A percentile compares a stretch with the other conserved stretches of the same genome.
These are phyloP conservation scores for Drosophila algonquin DNA, from an alignment of 2,888 invertebrate species.

Conservation along the genomic window DNA sequence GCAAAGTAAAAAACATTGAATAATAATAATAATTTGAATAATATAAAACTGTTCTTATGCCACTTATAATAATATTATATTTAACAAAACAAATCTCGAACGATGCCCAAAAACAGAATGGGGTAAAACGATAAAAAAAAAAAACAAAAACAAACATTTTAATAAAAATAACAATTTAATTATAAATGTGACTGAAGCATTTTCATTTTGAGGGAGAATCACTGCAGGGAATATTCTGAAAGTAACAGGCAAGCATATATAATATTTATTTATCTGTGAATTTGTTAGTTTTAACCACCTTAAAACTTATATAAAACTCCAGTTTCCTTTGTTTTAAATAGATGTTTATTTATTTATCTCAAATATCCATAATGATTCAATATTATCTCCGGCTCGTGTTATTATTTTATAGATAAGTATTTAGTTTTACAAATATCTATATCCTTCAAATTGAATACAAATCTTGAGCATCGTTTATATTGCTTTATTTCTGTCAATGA, in stretches of 20 bases:
- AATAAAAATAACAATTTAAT: slow-evolving; percentile 67
- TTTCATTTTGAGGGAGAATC: background rate
- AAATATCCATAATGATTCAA: slow-evolving; percentile 31
- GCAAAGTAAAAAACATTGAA: background rate
- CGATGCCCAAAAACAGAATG: slow-evolving; percentile 21
- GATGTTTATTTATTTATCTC: slow-evolving; percentile 64
- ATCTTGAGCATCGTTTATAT: slow-evolving; percentile 48
- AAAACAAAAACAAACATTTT: slow-evolving; percentile 51
- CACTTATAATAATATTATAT: slow-evolving; percentile 25
- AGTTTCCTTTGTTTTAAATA: slow-evolving; percentile 35
- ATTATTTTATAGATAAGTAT: slow-evolving; percentile 20
- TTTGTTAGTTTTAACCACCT: background rate
- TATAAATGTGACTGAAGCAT: slow-evolving; percentile 13
- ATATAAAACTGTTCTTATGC: slow-evolving; percentile 28
- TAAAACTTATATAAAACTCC: background rate
- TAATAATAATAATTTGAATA: background rate
- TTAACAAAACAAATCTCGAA: slow-evolving; percentile 25
- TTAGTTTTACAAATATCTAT: slow-evolving; percentile 15
- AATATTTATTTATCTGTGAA: too few relatives aligned
- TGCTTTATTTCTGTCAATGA: slow-evolving; percentile 21
- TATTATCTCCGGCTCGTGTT: slow-evolving; percentile 20
- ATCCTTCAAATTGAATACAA: slow-evolving; percentile 27
- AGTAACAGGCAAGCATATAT: too few relatives aligned
- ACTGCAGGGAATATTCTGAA: background rate
- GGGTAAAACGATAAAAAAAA: slow-evolving; percentile 36